Conservation (phyloP, 1,140 invertebrate genomes). For the Caerostris darwini region DNA sequence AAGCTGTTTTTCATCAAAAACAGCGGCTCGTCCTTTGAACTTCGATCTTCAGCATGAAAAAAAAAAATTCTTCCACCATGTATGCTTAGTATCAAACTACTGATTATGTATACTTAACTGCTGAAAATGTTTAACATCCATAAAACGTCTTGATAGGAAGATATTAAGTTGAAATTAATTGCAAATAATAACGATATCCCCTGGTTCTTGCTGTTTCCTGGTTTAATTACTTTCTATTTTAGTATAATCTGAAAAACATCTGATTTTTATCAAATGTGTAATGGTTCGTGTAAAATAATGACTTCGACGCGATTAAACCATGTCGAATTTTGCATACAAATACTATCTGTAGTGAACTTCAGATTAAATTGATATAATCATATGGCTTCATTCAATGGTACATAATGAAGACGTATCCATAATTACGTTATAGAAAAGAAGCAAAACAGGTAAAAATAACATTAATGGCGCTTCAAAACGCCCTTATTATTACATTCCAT, state of each 20-base stretch:
- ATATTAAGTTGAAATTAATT: constrained; percentile 41
- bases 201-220: neutral
- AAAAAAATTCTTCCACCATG: neutral
- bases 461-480: too few relatives aligned
- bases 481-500: too few relatives aligned
- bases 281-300: constrained; percentile 14
- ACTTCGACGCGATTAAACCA: neutral
- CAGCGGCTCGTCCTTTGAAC: constrained; percentile 15
- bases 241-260: constrained; percentile 5
- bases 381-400: neutral
- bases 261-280: constrained; percentile 32
- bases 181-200: constrained; percentile 38
- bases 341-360: neutral
- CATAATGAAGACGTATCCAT: neutral
- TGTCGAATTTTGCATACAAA: constrained; percentile 8
- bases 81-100: constrained; percentile 19
- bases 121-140: constrained; percentile 32
- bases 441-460: neutral
- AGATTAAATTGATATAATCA: neutral
- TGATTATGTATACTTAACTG: constrained; percentile 33
- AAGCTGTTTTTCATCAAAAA: constrained; percentile 31
- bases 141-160: constrained; percentile 21
- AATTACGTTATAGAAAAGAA: neutral
- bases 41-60: constrained; percentile 2
- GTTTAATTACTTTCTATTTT: constrained; percentile 43